phyloP scores from a whole-genome alignment of 2,797 vertebrate genomes.

The Hippoglossus hippoglossus region DNA sequence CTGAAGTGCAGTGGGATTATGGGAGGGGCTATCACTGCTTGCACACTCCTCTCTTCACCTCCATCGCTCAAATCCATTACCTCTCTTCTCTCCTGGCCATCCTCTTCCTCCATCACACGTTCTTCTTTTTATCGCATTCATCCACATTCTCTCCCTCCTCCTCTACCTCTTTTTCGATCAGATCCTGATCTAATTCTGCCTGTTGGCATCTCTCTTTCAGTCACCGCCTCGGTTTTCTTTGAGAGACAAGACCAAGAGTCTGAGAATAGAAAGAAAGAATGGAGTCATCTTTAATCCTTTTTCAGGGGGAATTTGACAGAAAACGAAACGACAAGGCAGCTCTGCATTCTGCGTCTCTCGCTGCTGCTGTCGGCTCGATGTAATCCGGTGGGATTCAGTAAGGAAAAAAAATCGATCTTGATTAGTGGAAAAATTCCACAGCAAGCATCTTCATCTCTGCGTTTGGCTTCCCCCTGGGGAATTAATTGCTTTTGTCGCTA shows the following conservation, averaged over 20 bases:
- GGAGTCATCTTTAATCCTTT: slow-evolving; percentile 33
- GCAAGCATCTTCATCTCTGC: slow-evolving; percentile 9
- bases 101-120: background rate
- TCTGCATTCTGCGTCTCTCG: slow-evolving; percentile 7
- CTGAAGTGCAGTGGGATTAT: slow-evolving; percentile 66
- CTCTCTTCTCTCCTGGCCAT: background rate
- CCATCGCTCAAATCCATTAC: background rate
- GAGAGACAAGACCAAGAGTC: background rate
- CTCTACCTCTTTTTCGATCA: background rate
- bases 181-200: background rate
- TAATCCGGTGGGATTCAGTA: slow-evolving; percentile 35
- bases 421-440: slow-evolving; percentile 41
- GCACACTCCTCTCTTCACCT: slow-evolving; percentile 10
- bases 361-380: slow-evolving; percentile 28
- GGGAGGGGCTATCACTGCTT: slow-evolving; percentile 37
- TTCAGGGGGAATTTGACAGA: background rate
- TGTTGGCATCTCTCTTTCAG: background rate
- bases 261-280: background rate
- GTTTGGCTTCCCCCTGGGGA: background rate
- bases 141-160: background rate
- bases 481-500: background rate
- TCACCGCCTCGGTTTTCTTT: slow-evolving; percentile 9
- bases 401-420: slow-evolving; percentile 36
- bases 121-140: background rate
- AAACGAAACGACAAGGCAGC: background rate